Evolutionary conservation across 2,888 invertebrate species (phyloP), one percentile per base, ranked within the genome.

Genomic region (Latheticus oryzae): DNA sequence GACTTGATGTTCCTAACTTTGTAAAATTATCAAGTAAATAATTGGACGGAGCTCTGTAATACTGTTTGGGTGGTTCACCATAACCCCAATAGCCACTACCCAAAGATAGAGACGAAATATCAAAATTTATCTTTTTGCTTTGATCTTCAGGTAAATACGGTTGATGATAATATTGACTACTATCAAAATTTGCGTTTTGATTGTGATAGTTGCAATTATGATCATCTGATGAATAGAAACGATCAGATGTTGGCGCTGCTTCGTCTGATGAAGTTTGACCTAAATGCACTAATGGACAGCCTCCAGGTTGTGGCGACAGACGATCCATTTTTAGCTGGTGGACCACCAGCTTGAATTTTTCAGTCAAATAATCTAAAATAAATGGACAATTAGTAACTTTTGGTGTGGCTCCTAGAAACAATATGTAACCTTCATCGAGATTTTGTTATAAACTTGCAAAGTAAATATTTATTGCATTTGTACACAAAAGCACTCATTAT

Each of bases 241-340:
- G 61, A 45, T 69, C 68, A 40, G 66, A 61, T 2, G 67, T 67
- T 15, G 65, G 65, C 35, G 63, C 67, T 17, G 62, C 70, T 53
- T 63, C 77, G 70, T 65, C 75, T 59, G 64, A 63, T 40, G 80
- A 79, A 58, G 81, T 79, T 58, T 83, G 80, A 26, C 84, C 84
- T 63, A 85, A 75, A 61, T 84, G 84, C 58, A 85, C 85, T 69
- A 86, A 76, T 51, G 86, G 85, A 74, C 85, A 86, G 68, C 83
- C 82, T 71, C 82, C 74, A 37, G 80, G 81, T 66, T 80, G 77
- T 58, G 79, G 79, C 52, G 76, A 76, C 53, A 76, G 65, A 60
- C 74, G 71, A 60, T 77, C 75, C 64, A 75, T 60, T 35, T 73
- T 66, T 11, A 40, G 50, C 33, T 56, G 56, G 37, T 50, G 48